These are phyloP conservation scores for Sussaba pulchella DNA, from an alignment of 2,888 invertebrate species.

Conservation along the genomic window DNA sequence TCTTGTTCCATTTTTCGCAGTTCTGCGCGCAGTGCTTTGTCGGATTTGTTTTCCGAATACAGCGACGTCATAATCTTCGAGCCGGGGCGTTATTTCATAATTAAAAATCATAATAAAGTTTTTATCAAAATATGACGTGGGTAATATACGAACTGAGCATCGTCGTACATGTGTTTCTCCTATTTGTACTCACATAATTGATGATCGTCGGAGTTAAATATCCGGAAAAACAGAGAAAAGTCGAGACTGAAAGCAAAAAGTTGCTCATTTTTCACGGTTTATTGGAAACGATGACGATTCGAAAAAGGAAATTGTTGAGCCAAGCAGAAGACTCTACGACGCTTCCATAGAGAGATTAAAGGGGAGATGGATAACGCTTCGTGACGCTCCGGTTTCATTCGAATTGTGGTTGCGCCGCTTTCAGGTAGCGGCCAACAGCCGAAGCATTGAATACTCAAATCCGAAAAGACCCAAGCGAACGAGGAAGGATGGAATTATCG, in stretches of 20 bases:
- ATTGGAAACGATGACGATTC: not conserved
- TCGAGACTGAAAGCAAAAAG: conserved; percentile 76
- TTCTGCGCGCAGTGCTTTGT: conserved; percentile 72
- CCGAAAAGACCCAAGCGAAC: no score
- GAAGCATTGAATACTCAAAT: no score
- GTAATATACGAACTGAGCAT: not conserved
- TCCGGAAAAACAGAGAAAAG: conserved; percentile 75
- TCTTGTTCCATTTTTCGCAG: conserved; percentile 76
- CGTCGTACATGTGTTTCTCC: not conserved
- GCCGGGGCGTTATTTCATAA: conserved; percentile 25
- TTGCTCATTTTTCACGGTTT: conserved; percentile 72
- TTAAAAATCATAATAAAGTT: conserved; percentile 3
- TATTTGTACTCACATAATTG: conserved; percentile 76
- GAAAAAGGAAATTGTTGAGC: not conserved
- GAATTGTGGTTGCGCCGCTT: no score
- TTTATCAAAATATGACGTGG: not conserved
- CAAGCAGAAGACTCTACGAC: no score
- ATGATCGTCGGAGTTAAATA: conserved; percentile 75
- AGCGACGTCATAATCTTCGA: conserved; percentile 73
- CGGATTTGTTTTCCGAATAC: conserved; percentile 70
- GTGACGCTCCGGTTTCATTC: no score
- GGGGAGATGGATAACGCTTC: no score
- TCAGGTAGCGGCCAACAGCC: no score
- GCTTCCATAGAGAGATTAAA: no score
- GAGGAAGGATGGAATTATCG: no score